Evolutionary conservation across 2,113 vertebrate species (phyloP), one percentile per base, ranked within the genome.

Genomic region (Paratilapia polleni): DNA sequence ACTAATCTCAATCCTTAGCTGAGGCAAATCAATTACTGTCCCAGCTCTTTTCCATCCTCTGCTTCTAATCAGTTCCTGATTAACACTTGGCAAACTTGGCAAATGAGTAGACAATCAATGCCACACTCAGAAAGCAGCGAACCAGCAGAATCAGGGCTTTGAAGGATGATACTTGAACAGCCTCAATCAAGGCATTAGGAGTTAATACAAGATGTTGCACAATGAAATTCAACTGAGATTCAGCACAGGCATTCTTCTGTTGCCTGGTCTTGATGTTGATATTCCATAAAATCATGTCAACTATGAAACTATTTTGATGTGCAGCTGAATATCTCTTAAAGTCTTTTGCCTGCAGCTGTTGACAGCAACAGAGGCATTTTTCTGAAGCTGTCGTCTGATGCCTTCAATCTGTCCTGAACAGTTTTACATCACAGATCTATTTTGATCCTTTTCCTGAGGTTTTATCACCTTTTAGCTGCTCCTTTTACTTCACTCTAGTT

Each of bases 1-100:
- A 91, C 83, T 85, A 85, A 90, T 91, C 75, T 81, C 52, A 49
- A 19, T 74, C 68, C 34, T 87, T 83, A 60, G 64, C 74, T n/a
- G 17, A 22, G 73, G 76, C 28, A 74, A 91, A 93, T 90, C 86
- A 91, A 89, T 93, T 89, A 88, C 77, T 87, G 79, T 82, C 76
- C 75, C 17, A 31, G 54, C 84, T 77, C 73, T 62, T 87, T 77
- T 88, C 73, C 68, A 56, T 80, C 75, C 66, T 59, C 88, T 56
- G 62, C 74, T 63, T 92, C 87, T 92, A 89, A 94, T 94, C 87
- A 91, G 91, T 68, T 85, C 28, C 77, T 94, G 88, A 90, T 90
- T 88, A 90, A 90, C 88, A 83, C 90, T 85, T 62, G 84, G 91
- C 58, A 82, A 84, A 85, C 76, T 81, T 87, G 75, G 85, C 64